phyloP scores from a whole-genome alignment of 2,113 vertebrate species.

The Galeopterus variegatus region DNA sequence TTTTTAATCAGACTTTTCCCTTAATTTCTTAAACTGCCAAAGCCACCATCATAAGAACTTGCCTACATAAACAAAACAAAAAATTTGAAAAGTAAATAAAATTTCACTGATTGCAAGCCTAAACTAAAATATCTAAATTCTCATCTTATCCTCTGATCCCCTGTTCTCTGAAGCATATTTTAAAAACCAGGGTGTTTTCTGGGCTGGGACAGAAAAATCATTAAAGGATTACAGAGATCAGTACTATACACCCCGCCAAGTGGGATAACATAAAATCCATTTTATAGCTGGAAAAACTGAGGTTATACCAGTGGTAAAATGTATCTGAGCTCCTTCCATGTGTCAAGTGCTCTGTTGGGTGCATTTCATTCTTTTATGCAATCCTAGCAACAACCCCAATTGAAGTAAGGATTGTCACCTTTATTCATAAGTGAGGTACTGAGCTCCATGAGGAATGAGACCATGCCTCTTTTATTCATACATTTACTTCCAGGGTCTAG shows the following conservation, averaged over 20 bases:
- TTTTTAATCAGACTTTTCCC: neutral
- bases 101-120: neutral
- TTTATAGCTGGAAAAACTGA: constrained; percentile 49
- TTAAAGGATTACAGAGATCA: constrained; percentile 6
- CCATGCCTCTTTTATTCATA: neutral
- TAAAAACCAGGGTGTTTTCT: neutral
- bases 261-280: constrained; percentile 36
- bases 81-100: neutral
- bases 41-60: constrained; percentile 15
- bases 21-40: constrained; percentile 16
- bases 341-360: neutral
- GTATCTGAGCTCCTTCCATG: neutral
- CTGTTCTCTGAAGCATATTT: constrained; percentile 9
- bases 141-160: neutral
- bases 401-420: neutral
- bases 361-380: neutral
- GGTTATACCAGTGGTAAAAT: neutral
- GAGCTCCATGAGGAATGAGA: neutral
- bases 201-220: neutral
- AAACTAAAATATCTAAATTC: neutral
- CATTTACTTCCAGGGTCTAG: neutral
- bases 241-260: neutral
- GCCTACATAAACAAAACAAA: neutral
- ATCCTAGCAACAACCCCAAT: neutral
- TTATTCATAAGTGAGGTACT: neutral